Base-by-base conservation (phyloP, 2,888 invertebrate species). In the Microplitis manilae region DNA sequence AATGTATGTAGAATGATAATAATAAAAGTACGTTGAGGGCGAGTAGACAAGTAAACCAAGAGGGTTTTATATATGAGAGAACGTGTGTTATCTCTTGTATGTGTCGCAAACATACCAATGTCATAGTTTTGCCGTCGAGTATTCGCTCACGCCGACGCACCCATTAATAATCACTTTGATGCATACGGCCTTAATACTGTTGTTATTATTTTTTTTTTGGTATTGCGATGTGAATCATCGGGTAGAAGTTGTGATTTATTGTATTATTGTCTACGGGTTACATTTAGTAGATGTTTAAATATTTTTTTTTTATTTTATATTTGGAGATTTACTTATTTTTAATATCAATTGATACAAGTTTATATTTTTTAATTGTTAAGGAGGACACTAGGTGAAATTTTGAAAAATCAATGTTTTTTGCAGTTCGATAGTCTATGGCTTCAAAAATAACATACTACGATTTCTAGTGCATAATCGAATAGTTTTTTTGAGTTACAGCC, bases 121-220 rank as follows among this genome's bases (percentile, higher is more conserved):
- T 87, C 87, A 83, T 70, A 79, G 70, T 80, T 81, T 79, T 81
- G 84, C 85, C 82, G 76, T 77, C 79, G 83, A 81, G 81, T 85
- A 82, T 81, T 88, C 85, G 83, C 86, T 88, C 88, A 88, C 82
- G 78, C 83, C 78, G 85, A 86, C 84, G 85, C 84, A 82, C 83
- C 84, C 87, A 88, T 88, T 87, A 87, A 88, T 88, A 87, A 87
- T 86, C 85, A 86, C 87, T 88, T 87, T 88, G 86, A 88, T 88
- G 86, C 87, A 86, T 84, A 84, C 83, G 80, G 83, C 81, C 83
- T 82, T 81, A 81, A 85, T 85, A 86, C 87, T 87, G 87, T 87
- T 88, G 83, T 87, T 84, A 39, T 73, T 5, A 17, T 39, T 6
- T 61, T 50, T 50, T 50, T 13, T 50, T 2, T 9, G 50, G 50